These are phyloP conservation scores for Oscheius sp. DNA, from an alignment of 2,888 invertebrate species.

Conservation along the genomic window DNA sequence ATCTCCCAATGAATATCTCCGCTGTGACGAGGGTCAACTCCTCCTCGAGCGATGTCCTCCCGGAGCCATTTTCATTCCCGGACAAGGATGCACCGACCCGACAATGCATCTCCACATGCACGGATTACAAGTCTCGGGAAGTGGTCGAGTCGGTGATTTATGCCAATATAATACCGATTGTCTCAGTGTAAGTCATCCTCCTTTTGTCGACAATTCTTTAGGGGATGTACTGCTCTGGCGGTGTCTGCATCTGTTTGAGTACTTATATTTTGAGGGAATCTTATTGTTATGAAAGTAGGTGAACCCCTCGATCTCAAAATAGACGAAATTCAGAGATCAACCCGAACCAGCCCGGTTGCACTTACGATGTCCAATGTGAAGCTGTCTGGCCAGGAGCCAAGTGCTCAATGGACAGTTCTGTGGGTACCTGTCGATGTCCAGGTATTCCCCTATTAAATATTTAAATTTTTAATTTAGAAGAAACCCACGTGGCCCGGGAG, in stretches of 20 bases:
- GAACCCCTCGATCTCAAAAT: neutral
- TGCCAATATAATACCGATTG: slow-evolving; percentile 65
- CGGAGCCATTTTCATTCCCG: slow-evolving; percentile 49
- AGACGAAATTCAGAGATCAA: slow-evolving; percentile 52
- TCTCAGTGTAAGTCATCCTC: slow-evolving; percentile 44
- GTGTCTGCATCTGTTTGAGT: slow-evolving; percentile 57
- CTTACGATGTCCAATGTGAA: slow-evolving; percentile 61
- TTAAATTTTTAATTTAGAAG: slow-evolving; percentile 36
- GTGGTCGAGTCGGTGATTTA: slow-evolving; percentile 48
- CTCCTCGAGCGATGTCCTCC: slow-evolving; percentile 49
- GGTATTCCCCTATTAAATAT: too few species aligned
- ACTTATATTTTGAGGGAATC: slow-evolving; percentile 60
- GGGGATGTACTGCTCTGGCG: slow-evolving; percentile 65
- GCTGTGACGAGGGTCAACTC: slow-evolving; percentile 45
- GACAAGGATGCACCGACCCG: slow-evolving; percentile 59
- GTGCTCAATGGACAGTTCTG: slow-evolving; percentile 57
- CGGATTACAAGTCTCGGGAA: slow-evolving; percentile 54
- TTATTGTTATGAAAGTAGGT: slow-evolving; percentile 64
- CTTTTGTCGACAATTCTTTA: slow-evolving; percentile 32
- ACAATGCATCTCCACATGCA: slow-evolving; percentile 58
- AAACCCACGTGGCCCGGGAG: slow-evolving; percentile 61
- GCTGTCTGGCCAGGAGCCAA: slow-evolving; percentile 65
- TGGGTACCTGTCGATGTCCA: slow-evolving; percentile 64
- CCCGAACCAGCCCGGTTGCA: slow-evolving; percentile 65
- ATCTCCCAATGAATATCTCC: slow-evolving; percentile 45